These are phyloP conservation scores for Dasyprocta punctata DNA, from an alignment of 2,113 vertebrate genomes.

Conservation along the genomic window DNA sequence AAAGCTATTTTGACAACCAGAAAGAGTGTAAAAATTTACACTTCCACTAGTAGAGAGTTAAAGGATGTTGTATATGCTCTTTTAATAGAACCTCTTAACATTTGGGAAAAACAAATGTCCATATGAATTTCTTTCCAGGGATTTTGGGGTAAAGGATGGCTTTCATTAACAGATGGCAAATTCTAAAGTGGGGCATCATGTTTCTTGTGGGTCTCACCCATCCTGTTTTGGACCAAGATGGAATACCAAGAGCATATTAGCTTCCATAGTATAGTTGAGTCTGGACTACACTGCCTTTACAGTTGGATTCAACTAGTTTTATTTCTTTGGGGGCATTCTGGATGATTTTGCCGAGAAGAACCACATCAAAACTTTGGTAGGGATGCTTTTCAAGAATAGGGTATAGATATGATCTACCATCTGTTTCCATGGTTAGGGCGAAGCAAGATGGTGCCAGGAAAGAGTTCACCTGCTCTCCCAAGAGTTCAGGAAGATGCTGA, in stretches of 20 bases:
- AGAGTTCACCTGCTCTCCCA: not conserved
- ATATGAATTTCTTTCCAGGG: conserved; percentile 30
- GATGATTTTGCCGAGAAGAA: conserved; percentile 44
- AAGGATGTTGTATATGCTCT: not conserved
- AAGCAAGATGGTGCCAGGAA: not conserved
- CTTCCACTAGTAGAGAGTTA: not conserved
- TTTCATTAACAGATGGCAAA: conserved; percentile 60
- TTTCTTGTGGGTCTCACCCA: conserved; percentile 55
- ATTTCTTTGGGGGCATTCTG: conserved; percentile 57
- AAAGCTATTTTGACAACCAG: not conserved
- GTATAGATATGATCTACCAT: conserved; percentile 27
- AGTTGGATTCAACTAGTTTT: conserved; percentile 43
- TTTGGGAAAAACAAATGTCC: conserved; percentile 24
- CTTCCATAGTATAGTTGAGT: conserved; percentile 22
- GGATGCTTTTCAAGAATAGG: conserved; percentile 42
- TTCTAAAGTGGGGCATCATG: not conserved
- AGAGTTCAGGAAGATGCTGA: not conserved
- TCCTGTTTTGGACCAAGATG: conserved; percentile 40
- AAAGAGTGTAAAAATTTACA: not conserved
- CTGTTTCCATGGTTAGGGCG: not conserved
- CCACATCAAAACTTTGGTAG: conserved; percentile 52
- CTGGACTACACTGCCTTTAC: not conserved
- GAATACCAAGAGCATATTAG: not conserved
- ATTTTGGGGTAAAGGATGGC: not conserved
- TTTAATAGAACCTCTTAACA: not conserved